Percentiles rank a stretch among this genome's conserved stretches.
Conservation (phyloP, 2,113 vertebrate genomes). For the Felis catus region F.catus_Fca126_mat1.0 CM031416.1:58365001-58365500, state of each 20-base stretch:
- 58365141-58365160: background rate
- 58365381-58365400: background rate
- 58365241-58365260: background rate
- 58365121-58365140: background rate
- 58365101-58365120: background rate
- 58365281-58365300: background rate
- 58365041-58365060: background rate
- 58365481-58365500: background rate
- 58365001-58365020: background rate
- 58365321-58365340: background rate
- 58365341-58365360: background rate
- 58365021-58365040: background rate
- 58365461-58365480: background rate
- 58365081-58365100: background rate
- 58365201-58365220: background rate
- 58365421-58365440: background rate
- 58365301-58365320: background rate
- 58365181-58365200: background rate
- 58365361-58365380: background rate
- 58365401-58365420: background rate
- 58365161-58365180: background rate
- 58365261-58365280: background rate
- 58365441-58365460: background rate
- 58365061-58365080: background rate
- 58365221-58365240: background rate